Evolutionary conservation across 2,113 vertebrate species (phyloP), one percentile per base, ranked within the genome.

Genomic region (Ranitomeya variabilis): DNA sequence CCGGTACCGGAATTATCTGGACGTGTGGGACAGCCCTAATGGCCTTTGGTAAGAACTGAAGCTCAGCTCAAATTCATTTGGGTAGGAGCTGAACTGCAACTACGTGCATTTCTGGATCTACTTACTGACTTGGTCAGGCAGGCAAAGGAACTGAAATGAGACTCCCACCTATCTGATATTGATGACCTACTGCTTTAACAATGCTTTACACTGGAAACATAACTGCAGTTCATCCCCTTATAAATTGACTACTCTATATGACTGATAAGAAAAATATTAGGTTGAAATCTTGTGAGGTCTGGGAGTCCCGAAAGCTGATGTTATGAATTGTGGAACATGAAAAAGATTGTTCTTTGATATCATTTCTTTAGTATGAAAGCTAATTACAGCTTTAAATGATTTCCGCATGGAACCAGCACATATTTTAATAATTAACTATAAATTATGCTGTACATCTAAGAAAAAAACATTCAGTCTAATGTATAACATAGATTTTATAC

Each of bases 311-410:
- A 15, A 26, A 16, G n/a, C 81, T 69, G 64, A 16, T 83, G 2
- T 21, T 21, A 69, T n/a, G 45, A 69, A n/a, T 21, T 69, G 45
- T 19, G 64, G 26, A 15, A 67, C 21, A 83, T 26, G 14, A 69
- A 52, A 83, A 67, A 69, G 31, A 67, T 23, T 66, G 64, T 23
- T 83, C 82, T 69, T 6, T 16, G 82, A 84, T 51, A 67, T 14
- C 16, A 67, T 69, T 51, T 69, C 51, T 55, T 71, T 71, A 67
- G 66, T 55, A 19, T 55, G n/a, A 71, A 55, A 84, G 66, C 64
- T 69, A 55, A 71, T 84, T 84, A 69, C 62, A 71, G n/a, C n/a
- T 69, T 83, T 81, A 59, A 62, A 81, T 62, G 15, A 62, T 59
- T 81, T 81, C 26, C 57, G 57, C 37, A 23, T 13, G 18, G 55